Conservation (phyloP, 2,888 invertebrate species). For the Isoperla grammatica region DNA sequence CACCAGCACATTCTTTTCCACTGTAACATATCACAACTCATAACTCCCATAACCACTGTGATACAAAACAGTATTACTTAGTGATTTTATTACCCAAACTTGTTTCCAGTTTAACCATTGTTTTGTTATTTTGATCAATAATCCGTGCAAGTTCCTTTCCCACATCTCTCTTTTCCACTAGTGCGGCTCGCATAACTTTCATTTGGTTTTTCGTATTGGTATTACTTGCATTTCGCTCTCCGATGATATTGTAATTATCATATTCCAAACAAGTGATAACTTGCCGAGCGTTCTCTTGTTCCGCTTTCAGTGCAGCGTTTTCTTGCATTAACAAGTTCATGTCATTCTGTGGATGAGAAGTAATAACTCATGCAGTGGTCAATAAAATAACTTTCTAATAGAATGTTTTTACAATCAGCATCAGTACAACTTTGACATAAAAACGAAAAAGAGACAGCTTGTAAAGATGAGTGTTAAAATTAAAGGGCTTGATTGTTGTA, state of each 20-base stretch:
- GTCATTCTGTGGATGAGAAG: not conserved
- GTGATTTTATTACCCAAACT: not conserved
- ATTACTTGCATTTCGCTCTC: not conserved
- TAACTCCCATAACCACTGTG: not conserved
- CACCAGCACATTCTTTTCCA: not conserved
- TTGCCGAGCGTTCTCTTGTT: not conserved
- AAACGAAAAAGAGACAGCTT: too few relatives aligned
- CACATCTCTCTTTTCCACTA: not conserved
- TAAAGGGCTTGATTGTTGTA: too few relatives aligned
- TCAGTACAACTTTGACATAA: too few relatives aligned
- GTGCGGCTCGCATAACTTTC: not conserved
- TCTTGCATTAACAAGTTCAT: slow-evolving; percentile 2
- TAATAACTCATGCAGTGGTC: too few relatives aligned
- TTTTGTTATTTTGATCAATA: slow-evolving; percentile 9
- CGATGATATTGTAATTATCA: not conserved
- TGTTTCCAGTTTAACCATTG: slow-evolving; percentile 3
- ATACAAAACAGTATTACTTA: not conserved
- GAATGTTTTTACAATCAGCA: too few relatives aligned
- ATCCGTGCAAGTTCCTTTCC: not conserved
- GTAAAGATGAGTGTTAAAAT: too few relatives aligned
- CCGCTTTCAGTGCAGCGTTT: not conserved
- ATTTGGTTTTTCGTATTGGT: not conserved
- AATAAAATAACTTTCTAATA: too few relatives aligned
- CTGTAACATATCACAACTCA: not conserved
- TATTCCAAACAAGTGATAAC: not conserved